Conservation (phyloP, 2,113 vertebrate species). For the Perca flavescens region DNA sequence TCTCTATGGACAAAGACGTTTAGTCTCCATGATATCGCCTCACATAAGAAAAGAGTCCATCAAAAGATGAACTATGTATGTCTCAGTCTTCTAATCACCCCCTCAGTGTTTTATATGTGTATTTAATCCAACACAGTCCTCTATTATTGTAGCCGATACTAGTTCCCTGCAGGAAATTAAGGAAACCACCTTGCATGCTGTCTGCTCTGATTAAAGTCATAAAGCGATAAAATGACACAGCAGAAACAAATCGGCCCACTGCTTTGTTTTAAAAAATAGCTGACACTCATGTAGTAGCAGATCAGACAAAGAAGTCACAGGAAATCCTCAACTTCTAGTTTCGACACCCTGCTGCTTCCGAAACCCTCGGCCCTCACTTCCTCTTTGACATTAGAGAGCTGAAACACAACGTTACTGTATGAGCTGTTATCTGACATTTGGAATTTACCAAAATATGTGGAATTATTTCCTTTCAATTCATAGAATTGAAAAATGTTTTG, state of each 20-base stretch:
- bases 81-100: neutral
- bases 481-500: neutral
- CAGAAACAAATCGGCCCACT: slow-evolving; percentile 5
- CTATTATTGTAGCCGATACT: slow-evolving; percentile 54
- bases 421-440: neutral
- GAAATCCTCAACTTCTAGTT: slow-evolving; percentile 72
- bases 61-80: slow-evolving; percentile 29
- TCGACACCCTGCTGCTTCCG: slow-evolving; percentile 35
- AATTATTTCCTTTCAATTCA: neutral
- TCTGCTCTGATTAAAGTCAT: slow-evolving; percentile 46
- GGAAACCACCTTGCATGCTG: slow-evolving; percentile 15
- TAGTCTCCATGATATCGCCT: slow-evolving; percentile 1
- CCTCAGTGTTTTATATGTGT: slow-evolving; percentile 18
- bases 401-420: neutral
- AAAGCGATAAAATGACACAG: slow-evolving; percentile 55
- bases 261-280: slow-evolving; percentile 23
- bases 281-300: neutral
- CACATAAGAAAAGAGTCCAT: slow-evolving; percentile 34
- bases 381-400: slow-evolving; percentile 40
- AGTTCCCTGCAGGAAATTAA: slow-evolving; percentile 66
- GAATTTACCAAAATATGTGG: neutral
- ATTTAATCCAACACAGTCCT: slow-evolving; percentile 23
- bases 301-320: slow-evolving; percentile 31
- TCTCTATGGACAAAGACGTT: slow-evolving; percentile 20
- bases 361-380: slow-evolving; percentile 57